Evolutionary conservation across 2,797 vertebrate genomes (phyloP).

Genomic region (Platalea minor): DNA sequence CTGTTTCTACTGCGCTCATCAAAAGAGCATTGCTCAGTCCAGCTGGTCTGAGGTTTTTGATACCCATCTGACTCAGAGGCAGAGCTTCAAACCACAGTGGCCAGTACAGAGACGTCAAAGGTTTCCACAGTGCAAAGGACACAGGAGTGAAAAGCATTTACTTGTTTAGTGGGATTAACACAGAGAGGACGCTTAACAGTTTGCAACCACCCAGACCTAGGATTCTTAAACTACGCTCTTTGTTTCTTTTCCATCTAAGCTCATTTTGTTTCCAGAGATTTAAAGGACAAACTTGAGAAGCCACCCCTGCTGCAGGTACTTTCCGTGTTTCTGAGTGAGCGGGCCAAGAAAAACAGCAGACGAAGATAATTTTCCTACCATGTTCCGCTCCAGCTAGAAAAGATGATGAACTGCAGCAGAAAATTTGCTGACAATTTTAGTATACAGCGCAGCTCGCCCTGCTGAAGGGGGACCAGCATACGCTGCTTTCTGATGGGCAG

Average conservation of each 20-base stretch:
- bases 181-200: not conserved
- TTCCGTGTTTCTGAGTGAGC: not conserved
- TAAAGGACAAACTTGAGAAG: not conserved
- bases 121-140: not conserved
- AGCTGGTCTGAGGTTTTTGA: not conserved
- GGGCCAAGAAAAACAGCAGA: constrained; percentile 14
- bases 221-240: not conserved
- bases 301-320: constrained; percentile 20
- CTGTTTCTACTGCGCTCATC: not conserved
- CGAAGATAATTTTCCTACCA: not conserved
- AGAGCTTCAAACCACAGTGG: not conserved
- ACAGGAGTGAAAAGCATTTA: not conserved
- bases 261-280: not conserved
- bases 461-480: not conserved
- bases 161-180: not conserved
- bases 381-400: not conserved
- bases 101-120: not conserved
- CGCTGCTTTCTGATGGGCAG: not conserved
- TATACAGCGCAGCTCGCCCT: not conserved
- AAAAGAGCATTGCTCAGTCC: not conserved
- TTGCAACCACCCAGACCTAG: not conserved
- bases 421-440: not conserved
- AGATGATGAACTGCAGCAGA: not conserved
- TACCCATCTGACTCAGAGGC: not conserved
- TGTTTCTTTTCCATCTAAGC: not conserved